These are phyloP conservation scores for Eueides isabella DNA, from an alignment of 1,140 invertebrate genomes.

Conservation along the genomic window DNA sequence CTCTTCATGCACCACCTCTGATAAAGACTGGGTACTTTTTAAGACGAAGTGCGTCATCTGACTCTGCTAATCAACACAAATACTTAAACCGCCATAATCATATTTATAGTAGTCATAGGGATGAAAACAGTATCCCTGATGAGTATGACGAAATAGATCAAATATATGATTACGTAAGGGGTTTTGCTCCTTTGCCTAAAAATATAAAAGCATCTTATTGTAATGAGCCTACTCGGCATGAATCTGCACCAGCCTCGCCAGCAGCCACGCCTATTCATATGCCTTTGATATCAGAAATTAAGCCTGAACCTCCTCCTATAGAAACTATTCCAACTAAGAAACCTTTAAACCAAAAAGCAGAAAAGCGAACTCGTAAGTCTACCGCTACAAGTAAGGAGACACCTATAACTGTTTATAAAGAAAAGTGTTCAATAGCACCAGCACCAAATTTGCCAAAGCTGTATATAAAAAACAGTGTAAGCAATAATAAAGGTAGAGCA, in stretches of 20 bases:
- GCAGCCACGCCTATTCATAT: constrained; percentile 81
- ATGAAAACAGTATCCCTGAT: constrained; percentile 84
- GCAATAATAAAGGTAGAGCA: constrained; percentile 85
- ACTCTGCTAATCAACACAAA: constrained; percentile 85
- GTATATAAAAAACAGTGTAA: constrained; percentile 89
- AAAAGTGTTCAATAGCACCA: constrained; percentile 77
- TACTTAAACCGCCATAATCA: constrained; percentile 77
- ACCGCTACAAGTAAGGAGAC: constrained; percentile 80
- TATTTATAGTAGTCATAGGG: constrained; percentile 79
- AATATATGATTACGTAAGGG: constrained; percentile 97
- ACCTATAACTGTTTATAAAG: constrained; percentile 82
- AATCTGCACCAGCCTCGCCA: constrained; percentile 77
- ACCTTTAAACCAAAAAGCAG: constrained; percentile 84
- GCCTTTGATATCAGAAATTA: constrained; percentile 84
- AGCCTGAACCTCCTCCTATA: constrained; percentile 94
- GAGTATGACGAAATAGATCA: constrained; percentile 98
- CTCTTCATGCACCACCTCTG: constrained; percentile 79
- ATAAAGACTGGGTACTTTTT: constrained; percentile 84
- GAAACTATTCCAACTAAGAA: constrained; percentile 95
- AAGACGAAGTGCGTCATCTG: constrained; percentile 88
- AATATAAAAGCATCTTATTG: constrained; percentile 88
- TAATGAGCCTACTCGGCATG: constrained; percentile 73
- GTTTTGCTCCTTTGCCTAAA: constrained; percentile 94
- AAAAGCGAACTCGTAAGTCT: constrained; percentile 86
- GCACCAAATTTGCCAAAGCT: constrained; percentile 85